These are phyloP conservation scores for Crotalus tigris DNA, from an alignment of 2,113 vertebrate species.

Conservation along the genomic window DNA sequence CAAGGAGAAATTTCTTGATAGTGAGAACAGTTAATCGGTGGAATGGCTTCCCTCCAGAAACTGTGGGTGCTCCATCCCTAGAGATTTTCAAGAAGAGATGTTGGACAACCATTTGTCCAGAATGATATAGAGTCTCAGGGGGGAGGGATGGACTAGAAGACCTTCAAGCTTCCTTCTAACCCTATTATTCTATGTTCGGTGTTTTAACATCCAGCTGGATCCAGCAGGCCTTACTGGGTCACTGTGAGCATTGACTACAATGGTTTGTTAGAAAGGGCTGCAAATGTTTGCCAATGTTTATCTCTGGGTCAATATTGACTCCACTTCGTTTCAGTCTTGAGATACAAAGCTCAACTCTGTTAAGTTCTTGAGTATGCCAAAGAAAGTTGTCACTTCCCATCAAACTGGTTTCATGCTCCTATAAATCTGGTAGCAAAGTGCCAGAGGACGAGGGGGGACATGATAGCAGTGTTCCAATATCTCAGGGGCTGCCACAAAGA, in stretches of 20 bases:
- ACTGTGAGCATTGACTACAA: slow-evolving; percentile 44
- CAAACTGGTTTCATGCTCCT: background rate
- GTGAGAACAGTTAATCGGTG: background rate
- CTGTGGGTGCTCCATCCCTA: background rate
- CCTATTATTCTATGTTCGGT: slow-evolving; percentile 13
- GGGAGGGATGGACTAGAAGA: too few relatives aligned
- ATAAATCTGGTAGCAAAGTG: background rate
- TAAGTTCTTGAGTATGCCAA: slow-evolving; percentile 16
- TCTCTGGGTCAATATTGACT: slow-evolving; percentile 60
- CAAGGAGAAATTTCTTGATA: background rate
- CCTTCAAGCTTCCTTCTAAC: background rate
- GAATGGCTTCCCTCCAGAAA: background rate
- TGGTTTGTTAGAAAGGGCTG: slow-evolving; percentile 40
- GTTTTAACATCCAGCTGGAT: slow-evolving; percentile 46
- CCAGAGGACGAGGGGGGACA: background rate
- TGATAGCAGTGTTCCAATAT: too few relatives aligned
- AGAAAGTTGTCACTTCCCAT: background rate
- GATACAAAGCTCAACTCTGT: slow-evolving; percentile 38
- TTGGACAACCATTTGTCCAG: background rate
- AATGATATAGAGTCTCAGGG: background rate
- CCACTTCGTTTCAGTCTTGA: slow-evolving; percentile 38
- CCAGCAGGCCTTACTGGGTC: slow-evolving; percentile 39
- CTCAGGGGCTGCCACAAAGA: too few relatives aligned
- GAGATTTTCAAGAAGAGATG: background rate
- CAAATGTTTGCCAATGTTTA: slow-evolving; percentile 54